Percentiles rank a stretch among this genome's conserved stretches.
Conservation (phyloP, 2,113 vertebrate genomes). For the Bostrychus sinensis region DNA sequence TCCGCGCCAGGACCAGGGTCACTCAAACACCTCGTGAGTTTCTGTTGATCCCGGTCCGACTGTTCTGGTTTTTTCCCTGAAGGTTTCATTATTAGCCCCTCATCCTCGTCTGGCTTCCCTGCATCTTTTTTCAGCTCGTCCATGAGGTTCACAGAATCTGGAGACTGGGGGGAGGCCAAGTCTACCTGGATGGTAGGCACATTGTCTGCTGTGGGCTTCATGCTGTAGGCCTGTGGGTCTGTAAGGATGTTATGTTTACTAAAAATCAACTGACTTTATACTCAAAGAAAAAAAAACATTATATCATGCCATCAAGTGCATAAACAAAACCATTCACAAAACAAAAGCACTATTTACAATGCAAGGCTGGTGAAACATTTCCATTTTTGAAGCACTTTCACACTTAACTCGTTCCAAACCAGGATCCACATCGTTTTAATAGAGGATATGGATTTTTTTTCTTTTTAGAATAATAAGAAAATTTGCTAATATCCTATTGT, state of each 20-base stretch:
- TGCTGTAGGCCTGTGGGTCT: constrained; percentile 89
- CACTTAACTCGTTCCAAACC: not conserved
- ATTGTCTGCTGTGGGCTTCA: constrained; percentile 71
- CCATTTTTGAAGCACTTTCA: not conserved
- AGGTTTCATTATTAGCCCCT: constrained; percentile 84
- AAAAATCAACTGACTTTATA: not conserved
- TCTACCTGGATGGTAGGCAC: constrained; percentile 92
- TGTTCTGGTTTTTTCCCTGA: constrained; percentile 66
- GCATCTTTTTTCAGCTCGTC: constrained; percentile 79
- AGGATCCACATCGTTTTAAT: no score
- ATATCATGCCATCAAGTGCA: not conserved
- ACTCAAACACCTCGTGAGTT: constrained; percentile 91
- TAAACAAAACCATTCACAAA: not conserved
- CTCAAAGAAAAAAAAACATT: no score
- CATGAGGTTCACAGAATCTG: constrained; percentile 83
- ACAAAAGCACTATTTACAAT: not conserved
- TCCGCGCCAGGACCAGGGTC: constrained; percentile 90
- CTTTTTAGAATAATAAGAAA: no score
- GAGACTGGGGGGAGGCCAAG: constrained; percentile 91
- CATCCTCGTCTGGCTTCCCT: constrained; percentile 72
- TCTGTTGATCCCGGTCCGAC: constrained; percentile 82
- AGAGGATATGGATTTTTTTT: no score
- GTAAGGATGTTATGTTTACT: not conserved
- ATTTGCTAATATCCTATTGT: no score
- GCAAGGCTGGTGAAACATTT: not conserved